A percentile compares a stretch with the other conserved stretches of the same genome.
Conservation (phyloP, 2,888 invertebrate genomes). For the Eucera pruinosa region DNA sequence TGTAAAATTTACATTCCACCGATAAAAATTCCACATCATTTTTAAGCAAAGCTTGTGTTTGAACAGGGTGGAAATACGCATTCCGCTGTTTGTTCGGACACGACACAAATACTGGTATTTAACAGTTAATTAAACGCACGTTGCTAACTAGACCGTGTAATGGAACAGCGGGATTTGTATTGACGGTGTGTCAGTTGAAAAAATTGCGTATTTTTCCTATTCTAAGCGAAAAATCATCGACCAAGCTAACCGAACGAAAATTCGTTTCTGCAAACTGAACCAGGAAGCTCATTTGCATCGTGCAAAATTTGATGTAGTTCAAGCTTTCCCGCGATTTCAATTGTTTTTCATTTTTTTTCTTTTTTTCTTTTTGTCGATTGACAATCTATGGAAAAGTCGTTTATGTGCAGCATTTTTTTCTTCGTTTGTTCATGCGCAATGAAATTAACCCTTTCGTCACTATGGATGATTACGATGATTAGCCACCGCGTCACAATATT, state of each 20-base stretch:
- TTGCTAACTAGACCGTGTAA: conserved; percentile 33
- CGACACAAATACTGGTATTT: conserved; percentile 43
- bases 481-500: neutral
- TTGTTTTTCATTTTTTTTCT: too few species aligned
- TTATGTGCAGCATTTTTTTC: neutral
- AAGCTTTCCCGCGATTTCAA: too few species aligned
- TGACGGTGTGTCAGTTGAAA: neutral
- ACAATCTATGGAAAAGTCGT: neutral
- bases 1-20: neutral
- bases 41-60: conserved; percentile 14
- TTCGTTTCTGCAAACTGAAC: neutral
- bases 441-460: neutral
- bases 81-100: conserved; percentile 9
- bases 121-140: conserved; percentile 42
- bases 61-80: neutral
- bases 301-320: too few species aligned
- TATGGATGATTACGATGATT: neutral
- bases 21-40: conserved; percentile 2
- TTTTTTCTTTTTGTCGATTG: neutral
- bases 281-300: neutral
- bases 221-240: conserved; percentile 3
- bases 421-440: neutral
- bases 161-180: neutral
- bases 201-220: conserved; percentile 4
- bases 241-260: neutral